A percentile compares a stretch with the other conserved stretches of the same genome.
phyloP scores from a whole-genome alignment of 2,888 invertebrate species.

The Pardosa pseudoannulata region DNA sequence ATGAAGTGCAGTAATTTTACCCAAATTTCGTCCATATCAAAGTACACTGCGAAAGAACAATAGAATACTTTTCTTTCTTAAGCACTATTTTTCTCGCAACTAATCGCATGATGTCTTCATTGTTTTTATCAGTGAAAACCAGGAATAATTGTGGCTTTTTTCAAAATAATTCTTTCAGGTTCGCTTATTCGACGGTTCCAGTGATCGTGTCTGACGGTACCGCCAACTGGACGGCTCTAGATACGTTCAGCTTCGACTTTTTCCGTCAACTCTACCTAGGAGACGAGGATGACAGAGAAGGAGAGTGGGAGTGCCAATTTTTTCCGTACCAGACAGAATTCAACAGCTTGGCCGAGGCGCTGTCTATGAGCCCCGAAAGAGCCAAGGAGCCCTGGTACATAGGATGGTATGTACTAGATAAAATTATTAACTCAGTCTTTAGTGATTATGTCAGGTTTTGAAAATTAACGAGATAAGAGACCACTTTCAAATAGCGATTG shows the following conservation, averaged over 20 bases:
- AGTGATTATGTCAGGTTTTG: too few species aligned
- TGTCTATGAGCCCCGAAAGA: conserved; percentile 86
- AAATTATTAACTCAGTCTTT: too few species aligned
- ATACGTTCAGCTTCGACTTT: conserved; percentile 88
- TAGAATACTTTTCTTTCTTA: background rate
- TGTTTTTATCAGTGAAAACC: conserved; percentile 4
- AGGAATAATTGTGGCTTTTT: too few species aligned
- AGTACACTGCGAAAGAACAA: too few species aligned
- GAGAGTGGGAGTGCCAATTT: conserved; percentile 87
- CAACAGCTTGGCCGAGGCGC: conserved; percentile 86
- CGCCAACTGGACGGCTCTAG: conserved; percentile 86
- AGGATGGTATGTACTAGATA: conserved; percentile 85
- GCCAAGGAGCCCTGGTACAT: conserved; percentile 86
- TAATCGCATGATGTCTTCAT: background rate
- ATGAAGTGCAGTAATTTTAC: too few species aligned
- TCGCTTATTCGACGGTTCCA: conserved; percentile 87
- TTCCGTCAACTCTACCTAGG: conserved; percentile 84
- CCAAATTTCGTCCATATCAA: too few species aligned
- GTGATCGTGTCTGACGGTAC: conserved; percentile 91
- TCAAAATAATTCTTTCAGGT: too few species aligned
- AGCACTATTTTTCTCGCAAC: background rate
- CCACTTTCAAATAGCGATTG: too few species aligned
- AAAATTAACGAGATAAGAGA: too few species aligned
- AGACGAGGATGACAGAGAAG: conserved; percentile 75
- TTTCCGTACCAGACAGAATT: conserved; percentile 94